These are phyloP conservation scores for Psittacula derbiana DNA, from an alignment of 2,797 vertebrate species.

Conservation along the genomic window DNA sequence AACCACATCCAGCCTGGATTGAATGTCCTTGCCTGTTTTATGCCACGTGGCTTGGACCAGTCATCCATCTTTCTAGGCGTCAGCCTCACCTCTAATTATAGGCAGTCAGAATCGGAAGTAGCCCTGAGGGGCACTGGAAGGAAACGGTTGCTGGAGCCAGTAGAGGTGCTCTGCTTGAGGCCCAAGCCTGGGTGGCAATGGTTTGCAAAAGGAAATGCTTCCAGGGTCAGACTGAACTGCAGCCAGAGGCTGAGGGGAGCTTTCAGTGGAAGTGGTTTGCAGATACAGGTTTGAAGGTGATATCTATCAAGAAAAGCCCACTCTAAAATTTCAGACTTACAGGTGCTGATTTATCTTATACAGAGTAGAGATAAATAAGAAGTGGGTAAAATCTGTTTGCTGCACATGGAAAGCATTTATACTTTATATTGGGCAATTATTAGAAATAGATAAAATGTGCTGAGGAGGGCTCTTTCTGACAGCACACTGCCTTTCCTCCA, in stretches of 20 bases:
- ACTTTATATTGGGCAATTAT: neutral
- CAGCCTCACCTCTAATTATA: neutral
- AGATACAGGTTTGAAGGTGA: neutral
- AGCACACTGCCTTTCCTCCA: neutral
- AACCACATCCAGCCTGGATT: neutral
- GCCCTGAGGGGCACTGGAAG: neutral
- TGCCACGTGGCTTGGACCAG: no score
- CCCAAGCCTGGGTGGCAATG: rapidly evolving
- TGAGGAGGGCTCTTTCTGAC: neutral
- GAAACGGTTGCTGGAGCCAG: rapidly evolving
- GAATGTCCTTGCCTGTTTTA: neutral
- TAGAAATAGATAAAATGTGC: neutral
- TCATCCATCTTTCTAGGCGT: neutral
- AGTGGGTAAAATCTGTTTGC: neutral
- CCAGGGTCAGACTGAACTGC: neutral
- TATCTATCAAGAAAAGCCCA: neutral
- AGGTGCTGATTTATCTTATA: neutral
- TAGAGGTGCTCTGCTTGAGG: neutral
- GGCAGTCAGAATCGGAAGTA: neutral
- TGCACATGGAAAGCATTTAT: neutral
- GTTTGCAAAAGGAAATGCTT: neutral
- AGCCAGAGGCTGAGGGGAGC: neutral
- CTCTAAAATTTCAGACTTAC: neutral
- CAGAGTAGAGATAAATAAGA: neutral
- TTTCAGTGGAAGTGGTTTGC: neutral